A percentile compares a stretch with the other conserved stretches of the same genome.
Conservation (phyloP, 1,140 invertebrate genomes). For the Cryptotermes secundus region DNA sequence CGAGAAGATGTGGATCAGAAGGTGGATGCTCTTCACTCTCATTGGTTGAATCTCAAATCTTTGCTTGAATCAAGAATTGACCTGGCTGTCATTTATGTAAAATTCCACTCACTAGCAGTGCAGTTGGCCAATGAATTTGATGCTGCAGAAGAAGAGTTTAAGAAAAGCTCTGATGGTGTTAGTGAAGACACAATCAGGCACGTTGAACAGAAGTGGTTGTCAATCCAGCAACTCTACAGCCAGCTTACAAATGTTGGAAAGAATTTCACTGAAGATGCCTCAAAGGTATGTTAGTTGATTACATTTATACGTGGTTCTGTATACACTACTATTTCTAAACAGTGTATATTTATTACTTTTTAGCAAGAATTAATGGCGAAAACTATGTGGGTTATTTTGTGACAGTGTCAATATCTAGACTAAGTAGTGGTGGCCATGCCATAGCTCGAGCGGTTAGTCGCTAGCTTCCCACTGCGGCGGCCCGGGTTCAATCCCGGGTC, state of each 20-base stretch:
- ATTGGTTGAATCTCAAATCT: constrained; percentile 45
- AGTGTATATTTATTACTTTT: no score
- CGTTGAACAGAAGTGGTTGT: constrained; percentile 62
- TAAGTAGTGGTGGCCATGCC: no score
- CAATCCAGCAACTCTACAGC: constrained; percentile 58
- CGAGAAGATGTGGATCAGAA: constrained; percentile 63
- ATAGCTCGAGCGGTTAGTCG: no score
- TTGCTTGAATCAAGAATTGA: constrained; percentile 57
- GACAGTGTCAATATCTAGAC: no score
- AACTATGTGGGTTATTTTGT: no score
- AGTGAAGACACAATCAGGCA: constrained; percentile 55
- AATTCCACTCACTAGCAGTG: constrained; percentile 70
- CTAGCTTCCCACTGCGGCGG: no score
- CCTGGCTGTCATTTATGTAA: constrained; percentile 64
- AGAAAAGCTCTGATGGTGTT: constrained; percentile 46
- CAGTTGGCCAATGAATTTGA: constrained; percentile 67
- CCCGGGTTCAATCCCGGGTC: no score
- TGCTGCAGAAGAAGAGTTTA: constrained; percentile 59
- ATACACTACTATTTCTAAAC: no score
- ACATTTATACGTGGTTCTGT: no score
- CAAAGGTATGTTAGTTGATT: constrained; percentile 42
- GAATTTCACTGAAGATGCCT: constrained; percentile 66
- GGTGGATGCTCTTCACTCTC: constrained; percentile 44
- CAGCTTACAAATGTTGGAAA: constrained; percentile 63
- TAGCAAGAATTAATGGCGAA: no score